Base-by-base conservation (phyloP, 1,140 invertebrate genomes). In the Melitaea cinxia region DNA sequence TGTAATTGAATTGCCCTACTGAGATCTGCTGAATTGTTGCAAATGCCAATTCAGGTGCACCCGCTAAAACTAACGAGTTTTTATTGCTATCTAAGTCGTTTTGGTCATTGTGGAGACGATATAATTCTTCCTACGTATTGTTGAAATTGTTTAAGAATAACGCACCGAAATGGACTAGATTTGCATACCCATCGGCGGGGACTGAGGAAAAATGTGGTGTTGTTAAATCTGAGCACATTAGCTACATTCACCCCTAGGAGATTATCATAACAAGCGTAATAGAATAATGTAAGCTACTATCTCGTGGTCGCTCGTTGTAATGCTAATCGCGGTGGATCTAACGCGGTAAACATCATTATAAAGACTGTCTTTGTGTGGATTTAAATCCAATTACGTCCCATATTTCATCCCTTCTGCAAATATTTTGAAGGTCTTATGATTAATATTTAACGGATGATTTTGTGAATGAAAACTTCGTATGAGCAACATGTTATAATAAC, bases 1-100 rank as follows among this genome's bases (percentile, higher is more conserved):
- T 90, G 85, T 90, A 90, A 90, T 91, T 91, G 88, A 89, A 91
- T 91, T 89, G 88, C 77, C 70, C 88, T 82, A 73, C 80, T 77
- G 88, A 90, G 85, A 89, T 85, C 79, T 77, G 76, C 73, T 68
- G 83, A 80, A 82, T 82, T 80, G 85, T 85, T 80, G 77, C 77
- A 71, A 76, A 68, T 72, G 79, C 73, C 65, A 71, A 82, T 64
- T 83, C 82, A 86, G 80, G 77, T 82, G 76, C 73, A 65, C 53
- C 49, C 54, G 35, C 23, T 65, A 28, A 50, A 57, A 66, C 58
- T 35, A 54, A 64, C 47, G 55, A 54, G 49, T 55, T 69, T 54
- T 58, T 49, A 47, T 55, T 59, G 37, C 47, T 12, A 47, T 42
- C 42, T 47, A 47, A 3, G n/a, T 47, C 42, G n/a, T 17, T 47